These are phyloP conservation scores for Mythimna albipuncta DNA, from an alignment of 2,888 invertebrate genomes.

Conservation along the genomic window DNA sequence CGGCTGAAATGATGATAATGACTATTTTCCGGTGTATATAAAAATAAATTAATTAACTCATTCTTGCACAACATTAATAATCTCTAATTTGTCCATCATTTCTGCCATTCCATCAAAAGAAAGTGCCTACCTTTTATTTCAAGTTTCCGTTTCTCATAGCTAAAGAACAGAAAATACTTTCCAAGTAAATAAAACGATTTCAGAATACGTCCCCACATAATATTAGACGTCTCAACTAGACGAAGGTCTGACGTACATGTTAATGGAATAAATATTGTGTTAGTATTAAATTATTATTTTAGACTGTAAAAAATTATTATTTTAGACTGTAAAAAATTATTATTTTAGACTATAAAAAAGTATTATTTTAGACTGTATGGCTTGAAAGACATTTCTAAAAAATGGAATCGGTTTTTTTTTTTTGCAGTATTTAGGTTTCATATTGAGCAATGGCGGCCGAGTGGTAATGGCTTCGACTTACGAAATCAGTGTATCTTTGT, in stretches of 20 bases:
- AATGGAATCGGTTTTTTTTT: no score
- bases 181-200: neutral
- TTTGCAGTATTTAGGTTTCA: no score
- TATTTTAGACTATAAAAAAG: conserved; percentile 12
- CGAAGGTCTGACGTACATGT: conserved; percentile 51
- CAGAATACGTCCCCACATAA: conserved; percentile 42
- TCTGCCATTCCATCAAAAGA: neutral
- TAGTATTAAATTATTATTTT: conserved; percentile 43
- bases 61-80: neutral
- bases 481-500: no score
- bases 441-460: no score
- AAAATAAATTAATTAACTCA: neutral
- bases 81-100: neutral
- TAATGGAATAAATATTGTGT: conserved; percentile 38
- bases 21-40: no score
- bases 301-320: conserved; percentile 1
- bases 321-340: conserved; percentile 24
- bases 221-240: conserved; percentile 43
- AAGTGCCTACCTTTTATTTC: neutral
- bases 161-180: neutral
- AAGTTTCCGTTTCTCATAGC: neutral
- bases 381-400: no score
- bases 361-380: no score
- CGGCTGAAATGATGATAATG: no score
- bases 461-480: no score